Evolutionary conservation across 2,113 vertebrate genomes (phyloP), one percentile per base, ranked within the genome.

Genomic region (Hipposideros armiger): DNA sequence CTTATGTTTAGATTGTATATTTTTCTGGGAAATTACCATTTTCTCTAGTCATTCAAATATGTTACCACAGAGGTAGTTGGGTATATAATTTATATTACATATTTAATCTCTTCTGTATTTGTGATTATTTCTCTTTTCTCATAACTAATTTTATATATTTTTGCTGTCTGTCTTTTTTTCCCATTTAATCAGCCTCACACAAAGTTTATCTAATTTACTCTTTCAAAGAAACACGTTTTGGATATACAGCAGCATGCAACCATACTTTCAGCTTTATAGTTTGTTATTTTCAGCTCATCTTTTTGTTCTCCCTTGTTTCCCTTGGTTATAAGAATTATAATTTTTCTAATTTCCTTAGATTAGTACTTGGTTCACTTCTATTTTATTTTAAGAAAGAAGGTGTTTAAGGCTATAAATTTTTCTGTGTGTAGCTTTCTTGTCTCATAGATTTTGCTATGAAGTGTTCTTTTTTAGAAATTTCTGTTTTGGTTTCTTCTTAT

Each of bases 1-100:
- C 32, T 80, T 73, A 17, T 80, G 69, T 69, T 87, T 50, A 42
- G 14, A 52, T 67, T 42, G 58, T n/a, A 60, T 58, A 13, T 73
- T 92, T 96, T 87, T 80, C 89, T 80, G 84, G 64, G 32, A 94
- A 94, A 87, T 80, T 50, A 72, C 28, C 52, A 20, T 88, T 96
- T 93, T 97, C 32, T 97, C 30, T 91, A 64, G 30, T 11, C 58
- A 83, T n/a, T 64, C 69, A 87, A 72, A 11, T 69, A 36, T 74
- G 16, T 83, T 87, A 60, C 64, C 66, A 67, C 9, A 78, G 47
- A 94, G 32, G 56, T 42, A 30, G 2, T 40, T 26, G 40, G 40
- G 6, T 88, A 5, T 64, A 36, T 30, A 45, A 69, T 74, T 64
- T 81, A 56, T 17, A n/a, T 84, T 45, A 26, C 42, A 14, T 40